Conservation (phyloP, 2,888 invertebrate genomes). For the Lysandra bellargus region DNA sequence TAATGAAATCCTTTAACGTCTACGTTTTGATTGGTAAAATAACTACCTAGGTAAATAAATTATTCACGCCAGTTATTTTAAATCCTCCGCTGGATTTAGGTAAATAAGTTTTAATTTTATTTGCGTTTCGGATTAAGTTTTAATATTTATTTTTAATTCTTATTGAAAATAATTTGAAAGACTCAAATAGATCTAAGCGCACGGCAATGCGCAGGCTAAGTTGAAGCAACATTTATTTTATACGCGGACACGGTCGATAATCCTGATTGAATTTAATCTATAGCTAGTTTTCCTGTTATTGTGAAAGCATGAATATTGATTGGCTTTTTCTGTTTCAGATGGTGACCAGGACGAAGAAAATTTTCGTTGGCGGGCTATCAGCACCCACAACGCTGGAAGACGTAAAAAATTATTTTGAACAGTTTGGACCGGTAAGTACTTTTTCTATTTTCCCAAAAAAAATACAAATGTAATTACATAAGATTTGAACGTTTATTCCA, state of each 20-base stretch:
- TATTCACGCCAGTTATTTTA: conserved; percentile 48
- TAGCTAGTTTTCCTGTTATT: background rate
- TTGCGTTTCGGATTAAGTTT: conserved; percentile 11
- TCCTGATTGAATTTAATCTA: background rate
- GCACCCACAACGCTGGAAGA: conserved; percentile 99
- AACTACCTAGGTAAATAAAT: conserved; percentile 55
- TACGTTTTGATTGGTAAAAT: conserved; percentile 58
- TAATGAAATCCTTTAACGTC: conserved; percentile 59
- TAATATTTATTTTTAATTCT: background rate
- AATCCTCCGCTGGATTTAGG: conserved; percentile 43
- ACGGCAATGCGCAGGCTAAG: no score
- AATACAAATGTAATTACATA: no score
- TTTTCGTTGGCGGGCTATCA: conserved; percentile 99
- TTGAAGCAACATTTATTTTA: no score
- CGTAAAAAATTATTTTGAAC: conserved; percentile 99
- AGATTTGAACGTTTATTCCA: no score
- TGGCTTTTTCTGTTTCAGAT: conserved; percentile 86
- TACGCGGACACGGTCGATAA: background rate
- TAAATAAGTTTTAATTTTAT: conserved; percentile 16
- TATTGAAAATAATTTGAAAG: background rate
- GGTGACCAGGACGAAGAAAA: conserved; percentile 99
- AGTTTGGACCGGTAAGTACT: conserved; percentile 97
- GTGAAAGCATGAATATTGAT: conserved; percentile 26
- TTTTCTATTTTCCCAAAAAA: background rate
- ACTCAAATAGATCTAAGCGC: background rate